phyloP scores from a whole-genome alignment of 2,113 vertebrate genomes.

The Catagonus wagneri region DNA sequence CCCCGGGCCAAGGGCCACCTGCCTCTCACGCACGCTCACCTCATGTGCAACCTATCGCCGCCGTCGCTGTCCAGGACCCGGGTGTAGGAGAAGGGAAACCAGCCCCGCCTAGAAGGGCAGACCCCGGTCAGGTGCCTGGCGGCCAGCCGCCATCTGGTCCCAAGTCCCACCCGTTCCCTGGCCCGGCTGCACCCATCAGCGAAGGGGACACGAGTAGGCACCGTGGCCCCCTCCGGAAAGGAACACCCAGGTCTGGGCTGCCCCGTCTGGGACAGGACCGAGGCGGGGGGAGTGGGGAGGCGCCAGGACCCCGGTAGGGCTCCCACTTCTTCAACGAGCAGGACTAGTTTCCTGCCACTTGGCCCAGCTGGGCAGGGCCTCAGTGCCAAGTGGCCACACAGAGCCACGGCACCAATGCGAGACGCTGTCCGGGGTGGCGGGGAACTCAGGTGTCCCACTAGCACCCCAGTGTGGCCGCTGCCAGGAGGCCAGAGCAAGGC shows the following conservation, averaged over 20 bases:
- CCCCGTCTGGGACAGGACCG: no score
- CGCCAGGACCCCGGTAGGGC: not conserved
- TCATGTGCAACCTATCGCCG: conserved; percentile 89
- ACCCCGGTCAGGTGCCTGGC: rapidly evolving
- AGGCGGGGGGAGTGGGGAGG: not conserved
- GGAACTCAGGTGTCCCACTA: rapidly evolving
- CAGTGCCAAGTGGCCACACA: rapidly evolving
- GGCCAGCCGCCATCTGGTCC: no score
- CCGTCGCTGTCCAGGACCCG: conserved; percentile 90
- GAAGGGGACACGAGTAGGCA: rapidly evolving
- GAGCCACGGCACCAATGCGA: not conserved
- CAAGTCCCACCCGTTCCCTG: rapidly evolving
- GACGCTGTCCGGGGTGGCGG: rapidly evolving
- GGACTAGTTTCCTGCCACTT: not conserved
- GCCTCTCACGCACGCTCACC: conserved; percentile 81
- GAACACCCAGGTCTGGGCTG: not conserved
- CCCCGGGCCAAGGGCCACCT: not conserved
- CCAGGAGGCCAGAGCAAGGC: not conserved
- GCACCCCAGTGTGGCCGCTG: rapidly evolving
- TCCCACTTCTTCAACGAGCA: no score
- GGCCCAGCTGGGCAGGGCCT: not conserved
- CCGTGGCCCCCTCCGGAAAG: no score
- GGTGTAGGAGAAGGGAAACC: conserved; percentile 99
- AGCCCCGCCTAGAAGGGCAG: conserved; percentile 93
- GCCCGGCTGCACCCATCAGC: rapidly evolving